These are phyloP conservation scores for Protodeltote pygarga DNA, from an alignment of 2,888 invertebrate genomes.

Conservation along the genomic window DNA sequence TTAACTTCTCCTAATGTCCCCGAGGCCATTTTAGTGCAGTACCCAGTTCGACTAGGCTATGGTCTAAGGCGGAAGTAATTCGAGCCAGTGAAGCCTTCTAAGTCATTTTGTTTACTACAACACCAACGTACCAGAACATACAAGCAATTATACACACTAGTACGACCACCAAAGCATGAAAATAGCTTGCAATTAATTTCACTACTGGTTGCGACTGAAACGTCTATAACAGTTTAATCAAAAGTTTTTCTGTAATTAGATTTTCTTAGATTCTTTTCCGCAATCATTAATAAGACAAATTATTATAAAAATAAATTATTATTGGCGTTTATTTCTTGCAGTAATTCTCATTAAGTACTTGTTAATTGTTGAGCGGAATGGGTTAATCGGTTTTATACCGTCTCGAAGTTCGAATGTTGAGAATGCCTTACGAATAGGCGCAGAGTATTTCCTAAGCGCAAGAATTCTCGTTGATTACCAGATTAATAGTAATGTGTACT, in stretches of 20 bases:
- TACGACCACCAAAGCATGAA: not conserved
- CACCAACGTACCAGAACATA: constrained; percentile 5
- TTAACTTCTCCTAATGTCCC: constrained; percentile 4
- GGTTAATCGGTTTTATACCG: constrained; percentile 2
- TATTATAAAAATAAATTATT: too few species aligned
- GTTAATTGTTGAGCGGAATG: not conserved
- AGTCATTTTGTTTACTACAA: constrained; percentile 39
- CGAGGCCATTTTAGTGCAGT: constrained; percentile 37
- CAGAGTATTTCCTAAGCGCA: constrained; percentile 4
- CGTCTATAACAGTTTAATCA: constrained; percentile 1
- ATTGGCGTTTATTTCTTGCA: not conserved
- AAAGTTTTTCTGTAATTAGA: constrained; percentile 1
- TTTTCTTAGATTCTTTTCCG: constrained; percentile 4
- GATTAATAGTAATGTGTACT: not conserved
- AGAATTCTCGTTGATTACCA: constrained; percentile 1
- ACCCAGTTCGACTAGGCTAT: constrained; percentile 7
- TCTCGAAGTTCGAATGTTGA: not conserved
- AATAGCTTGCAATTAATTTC: not conserved
- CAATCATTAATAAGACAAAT: too few species aligned
- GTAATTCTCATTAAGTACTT: not conserved
- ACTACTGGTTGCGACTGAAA: constrained; percentile 1
- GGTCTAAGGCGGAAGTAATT: constrained; percentile 53
- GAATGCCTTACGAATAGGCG: not conserved
- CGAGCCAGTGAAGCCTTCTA: constrained; percentile 53
- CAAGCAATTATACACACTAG: constrained; percentile 20